phyloP scores from a whole-genome alignment of 2,888 invertebrate genomes.

The Tetragonisca angustula region DNA sequence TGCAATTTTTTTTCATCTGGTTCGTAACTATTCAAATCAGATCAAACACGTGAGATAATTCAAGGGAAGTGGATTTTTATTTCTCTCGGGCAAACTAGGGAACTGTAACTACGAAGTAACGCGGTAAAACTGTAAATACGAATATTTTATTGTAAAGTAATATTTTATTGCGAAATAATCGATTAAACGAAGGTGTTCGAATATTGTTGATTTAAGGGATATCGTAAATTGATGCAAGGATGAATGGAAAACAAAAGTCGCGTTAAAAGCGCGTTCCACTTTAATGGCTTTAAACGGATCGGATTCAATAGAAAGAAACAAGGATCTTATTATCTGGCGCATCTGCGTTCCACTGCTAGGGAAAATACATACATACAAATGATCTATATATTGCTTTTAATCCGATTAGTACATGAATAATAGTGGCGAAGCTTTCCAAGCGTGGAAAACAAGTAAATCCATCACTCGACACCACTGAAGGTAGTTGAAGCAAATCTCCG shows the following conservation, averaged over 20 bases:
- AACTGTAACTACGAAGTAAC: background rate
- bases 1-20: too few species aligned
- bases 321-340: too few species aligned
- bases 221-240: background rate
- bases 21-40: too few species aligned
- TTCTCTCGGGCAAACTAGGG: too few species aligned
- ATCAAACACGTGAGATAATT: too few species aligned
- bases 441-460: background rate
- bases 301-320: background rate
- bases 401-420: background rate
- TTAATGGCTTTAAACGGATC: conserved; percentile 17
- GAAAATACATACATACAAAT: background rate
- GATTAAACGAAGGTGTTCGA: background rate
- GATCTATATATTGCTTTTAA: background rate
- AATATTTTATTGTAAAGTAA: too few species aligned
- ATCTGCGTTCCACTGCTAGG: background rate
- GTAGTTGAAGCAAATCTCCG: background rate
- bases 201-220: background rate
- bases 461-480: background rate
- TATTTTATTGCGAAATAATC: too few species aligned
- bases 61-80: too few species aligned
- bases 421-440: too few species aligned
- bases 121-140: too few species aligned
- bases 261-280: background rate
- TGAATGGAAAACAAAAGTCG: background rate